Evolutionary conservation across 2,888 invertebrate species (phyloP).

Genomic region (Dolichopus griseipennis): DNA sequence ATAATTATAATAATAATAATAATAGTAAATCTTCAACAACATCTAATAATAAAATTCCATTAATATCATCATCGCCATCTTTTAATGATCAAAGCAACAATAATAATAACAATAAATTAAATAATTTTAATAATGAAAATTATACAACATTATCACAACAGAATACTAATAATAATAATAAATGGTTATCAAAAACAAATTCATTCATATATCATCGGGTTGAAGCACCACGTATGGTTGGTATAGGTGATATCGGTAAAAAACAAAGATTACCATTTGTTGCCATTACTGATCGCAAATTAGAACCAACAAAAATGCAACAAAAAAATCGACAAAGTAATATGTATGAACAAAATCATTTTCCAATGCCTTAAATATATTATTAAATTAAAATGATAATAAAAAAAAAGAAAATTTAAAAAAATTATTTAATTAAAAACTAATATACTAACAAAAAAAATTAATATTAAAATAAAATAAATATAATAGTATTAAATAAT

Average conservation of each 20-base stretch:
- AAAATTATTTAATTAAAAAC: not conserved
- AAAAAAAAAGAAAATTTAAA: not conserved
- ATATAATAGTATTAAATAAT: no score
- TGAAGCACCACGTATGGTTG: constrained; percentile 34
- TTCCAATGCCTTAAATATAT: constrained; percentile 40
- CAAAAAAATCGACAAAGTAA: constrained; percentile 31
- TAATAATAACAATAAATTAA: not conserved
- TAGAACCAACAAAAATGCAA: constrained; percentile 34
- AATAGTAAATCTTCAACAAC: not conserved
- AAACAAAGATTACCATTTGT: constrained; percentile 42
- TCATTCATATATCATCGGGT: constrained; percentile 41
- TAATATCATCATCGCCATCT: not conserved
- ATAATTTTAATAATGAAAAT: not conserved
- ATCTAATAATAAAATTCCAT: not conserved
- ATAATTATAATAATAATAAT: not conserved
- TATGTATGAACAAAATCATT: constrained; percentile 39
- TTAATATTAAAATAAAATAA: no score
- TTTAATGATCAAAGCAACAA: not conserved
- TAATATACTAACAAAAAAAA: not conserved
- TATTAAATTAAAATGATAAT: not conserved
- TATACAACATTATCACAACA: not conserved
- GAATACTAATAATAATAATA: not conserved
- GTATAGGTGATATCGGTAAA: constrained; percentile 30
- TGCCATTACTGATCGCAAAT: constrained; percentile 41
- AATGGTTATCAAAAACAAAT: constrained; percentile 26